These are phyloP conservation scores for Abramis brama DNA, from an alignment of 2,113 vertebrate species.

Conservation along the genomic window DNA sequence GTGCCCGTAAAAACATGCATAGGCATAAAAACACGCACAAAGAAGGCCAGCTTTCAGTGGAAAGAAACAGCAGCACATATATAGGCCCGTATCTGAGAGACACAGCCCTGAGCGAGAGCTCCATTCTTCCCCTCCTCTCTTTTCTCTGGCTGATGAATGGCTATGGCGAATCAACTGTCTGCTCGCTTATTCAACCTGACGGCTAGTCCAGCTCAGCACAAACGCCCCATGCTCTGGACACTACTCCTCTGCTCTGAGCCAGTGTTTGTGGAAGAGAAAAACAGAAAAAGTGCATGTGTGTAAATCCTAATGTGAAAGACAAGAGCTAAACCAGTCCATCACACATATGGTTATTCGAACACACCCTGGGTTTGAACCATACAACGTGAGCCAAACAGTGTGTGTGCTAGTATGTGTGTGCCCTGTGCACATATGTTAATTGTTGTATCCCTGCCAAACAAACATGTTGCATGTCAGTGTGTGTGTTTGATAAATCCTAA, in stretches of 20 bases:
- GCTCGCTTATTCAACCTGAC: slow-evolving; percentile 80
- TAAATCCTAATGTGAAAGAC: slow-evolving; percentile 44
- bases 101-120: slow-evolving; percentile 71
- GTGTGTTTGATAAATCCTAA: slow-evolving; percentile 35
- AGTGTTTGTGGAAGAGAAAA: slow-evolving; percentile 51
- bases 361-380: neutral
- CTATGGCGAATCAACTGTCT: slow-evolving; percentile 81
- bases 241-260: slow-evolving; percentile 69
- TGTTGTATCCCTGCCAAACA: slow-evolving; percentile 28
- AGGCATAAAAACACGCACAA: slow-evolving; percentile 18
- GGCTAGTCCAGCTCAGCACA: slow-evolving; percentile 82
- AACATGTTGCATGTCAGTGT: slow-evolving; percentile 42
- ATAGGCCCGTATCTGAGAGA: slow-evolving; percentile 67
- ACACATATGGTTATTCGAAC: slow-evolving; percentile 7
- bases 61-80: slow-evolving; percentile 55
- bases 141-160: slow-evolving; percentile 83
- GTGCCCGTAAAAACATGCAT: slow-evolving; percentile 11
- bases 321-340: slow-evolving; percentile 2
- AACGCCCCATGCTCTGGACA: slow-evolving; percentile 77
- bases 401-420: slow-evolving; percentile 34
- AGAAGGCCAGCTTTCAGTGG: slow-evolving; percentile 32
- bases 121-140: slow-evolving; percentile 69
- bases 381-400: slow-evolving; percentile 1
- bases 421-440: slow-evolving; percentile 50
- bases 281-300: slow-evolving; percentile 55